These are phyloP conservation scores for Luscinia megarhynchos DNA, from an alignment of 2,797 vertebrate species.

Conservation along the genomic window DNA sequence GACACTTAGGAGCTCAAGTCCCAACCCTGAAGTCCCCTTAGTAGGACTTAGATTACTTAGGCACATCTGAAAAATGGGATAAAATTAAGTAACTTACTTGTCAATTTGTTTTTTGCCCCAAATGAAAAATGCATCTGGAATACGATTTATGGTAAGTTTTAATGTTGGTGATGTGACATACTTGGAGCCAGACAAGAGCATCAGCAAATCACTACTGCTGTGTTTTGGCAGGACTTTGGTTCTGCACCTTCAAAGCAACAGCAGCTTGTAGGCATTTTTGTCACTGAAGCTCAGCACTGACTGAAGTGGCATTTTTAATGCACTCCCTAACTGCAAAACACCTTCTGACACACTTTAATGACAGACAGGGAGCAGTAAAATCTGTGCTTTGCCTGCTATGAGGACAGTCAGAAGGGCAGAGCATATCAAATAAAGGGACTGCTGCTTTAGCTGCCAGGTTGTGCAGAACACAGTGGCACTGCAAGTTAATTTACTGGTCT, in stretches of 20 bases:
- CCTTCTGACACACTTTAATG: not conserved
- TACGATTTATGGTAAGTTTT: not conserved
- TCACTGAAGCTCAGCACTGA: not conserved
- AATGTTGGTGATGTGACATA: not conserved
- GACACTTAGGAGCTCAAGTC: not conserved
- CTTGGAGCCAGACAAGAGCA: not conserved
- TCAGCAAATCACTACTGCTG: not conserved
- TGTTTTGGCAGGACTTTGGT: not conserved
- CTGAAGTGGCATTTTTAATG: not conserved
- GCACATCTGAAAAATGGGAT: conserved; percentile 33
- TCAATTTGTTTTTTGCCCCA: not conserved
- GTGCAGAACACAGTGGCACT: not conserved
- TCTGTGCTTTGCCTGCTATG: too few species aligned
- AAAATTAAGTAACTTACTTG: not conserved
- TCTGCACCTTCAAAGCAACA: not conserved
- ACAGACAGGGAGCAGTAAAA: not conserved
- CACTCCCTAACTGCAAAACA: not conserved
- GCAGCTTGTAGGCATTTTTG: not conserved
- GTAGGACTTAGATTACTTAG: conserved; percentile 31
- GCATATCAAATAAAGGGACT: not conserved
- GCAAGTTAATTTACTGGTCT: not conserved
- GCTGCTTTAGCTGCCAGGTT: not conserved
- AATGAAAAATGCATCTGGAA: not conserved
- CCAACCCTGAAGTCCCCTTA: conserved; percentile 43
- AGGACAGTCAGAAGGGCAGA: not conserved